Evolutionary conservation across 1,140 invertebrate species (phyloP).

Genomic region (Listronotus bonariensis): DNA sequence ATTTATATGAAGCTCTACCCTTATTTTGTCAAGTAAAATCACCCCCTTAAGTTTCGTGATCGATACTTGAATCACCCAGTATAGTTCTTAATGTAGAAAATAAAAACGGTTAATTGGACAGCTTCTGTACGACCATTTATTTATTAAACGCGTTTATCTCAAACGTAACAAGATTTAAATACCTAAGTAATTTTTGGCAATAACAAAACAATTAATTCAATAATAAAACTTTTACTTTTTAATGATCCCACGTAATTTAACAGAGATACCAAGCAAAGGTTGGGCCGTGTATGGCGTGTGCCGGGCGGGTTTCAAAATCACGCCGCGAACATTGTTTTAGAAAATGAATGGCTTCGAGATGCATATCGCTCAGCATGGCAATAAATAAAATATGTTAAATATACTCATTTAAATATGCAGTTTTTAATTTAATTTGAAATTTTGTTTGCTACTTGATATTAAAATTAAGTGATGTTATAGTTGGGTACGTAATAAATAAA

Average conservation of each 20-base stretch:
- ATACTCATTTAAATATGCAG: constrained; percentile 34
- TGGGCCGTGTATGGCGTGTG: constrained; percentile 35
- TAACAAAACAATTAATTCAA: no score
- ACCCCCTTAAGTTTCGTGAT: no score
- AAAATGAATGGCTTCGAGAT: constrained; percentile 39
- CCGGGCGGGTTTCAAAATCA: constrained; percentile 39
- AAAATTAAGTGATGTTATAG: not conserved
- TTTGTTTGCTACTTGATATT: constrained; percentile 20
- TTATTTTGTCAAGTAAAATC: no score
- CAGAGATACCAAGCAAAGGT: constrained; percentile 31
- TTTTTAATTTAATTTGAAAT: constrained; percentile 13
- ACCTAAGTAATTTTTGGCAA: no score
- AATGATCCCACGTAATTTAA: constrained; percentile 6
- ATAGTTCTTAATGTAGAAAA: no score
- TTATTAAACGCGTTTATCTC: no score
- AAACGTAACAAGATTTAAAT: no score
- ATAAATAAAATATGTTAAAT: constrained; percentile 41
- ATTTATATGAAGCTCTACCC: no score
- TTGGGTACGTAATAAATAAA: no score
- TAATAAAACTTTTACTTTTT: not conserved
- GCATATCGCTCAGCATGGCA: constrained; percentile 31
- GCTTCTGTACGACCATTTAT: no score
- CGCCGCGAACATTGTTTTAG: constrained; percentile 38
- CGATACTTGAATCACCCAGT: no score
- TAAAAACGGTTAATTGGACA: no score